Evolutionary conservation across 1,140 invertebrate species (phyloP).

Genomic region (Drosophila athabasca): DNA sequence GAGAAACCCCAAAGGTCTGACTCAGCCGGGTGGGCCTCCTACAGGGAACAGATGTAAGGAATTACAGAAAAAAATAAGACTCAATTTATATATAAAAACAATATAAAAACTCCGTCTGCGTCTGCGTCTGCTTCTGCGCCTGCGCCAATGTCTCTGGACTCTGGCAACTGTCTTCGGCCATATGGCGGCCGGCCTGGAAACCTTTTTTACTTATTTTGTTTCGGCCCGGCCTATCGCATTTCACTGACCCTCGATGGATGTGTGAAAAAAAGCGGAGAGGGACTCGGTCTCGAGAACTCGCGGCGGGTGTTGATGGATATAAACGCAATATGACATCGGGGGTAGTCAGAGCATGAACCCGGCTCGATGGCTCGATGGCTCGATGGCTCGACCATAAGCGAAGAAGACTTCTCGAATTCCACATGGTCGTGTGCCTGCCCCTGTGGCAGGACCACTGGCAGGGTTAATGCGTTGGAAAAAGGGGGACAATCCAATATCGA

Average conservation of each 20-base stretch:
- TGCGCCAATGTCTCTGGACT: conserved; percentile 54
- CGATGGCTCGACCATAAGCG: background rate
- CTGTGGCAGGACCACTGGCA: no score
- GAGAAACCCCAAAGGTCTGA: conserved; percentile 75
- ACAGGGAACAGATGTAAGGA: conserved; percentile 67
- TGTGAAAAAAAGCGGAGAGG: conserved; percentile 62
- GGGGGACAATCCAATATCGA: conserved; percentile 52
- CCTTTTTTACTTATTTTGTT: conserved; percentile 37
- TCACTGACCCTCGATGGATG: conserved; percentile 55
- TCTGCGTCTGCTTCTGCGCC: conserved; percentile 38
- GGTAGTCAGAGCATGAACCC: conserved; percentile 58
- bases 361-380: background rate
- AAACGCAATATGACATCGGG: conserved; percentile 74
- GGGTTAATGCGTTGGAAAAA: conserved; percentile 22
- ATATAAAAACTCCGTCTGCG: conserved; percentile 1
- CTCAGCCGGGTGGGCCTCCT: conserved; percentile 66
- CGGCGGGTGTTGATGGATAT: conserved; percentile 71
- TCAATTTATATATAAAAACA: conserved; percentile 13
- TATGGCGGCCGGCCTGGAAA: conserved; percentile 55
- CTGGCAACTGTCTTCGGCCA: conserved; percentile 63
- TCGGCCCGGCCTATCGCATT: conserved; percentile 61
- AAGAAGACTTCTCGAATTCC: conserved; percentile 40
- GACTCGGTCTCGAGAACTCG: conserved; percentile 8
- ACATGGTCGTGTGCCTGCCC: conserved; percentile 52
- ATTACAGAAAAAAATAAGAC: conserved; percentile 55